phyloP scores from a whole-genome alignment of 1,140 invertebrate species.

The Idris sp. region DNA sequence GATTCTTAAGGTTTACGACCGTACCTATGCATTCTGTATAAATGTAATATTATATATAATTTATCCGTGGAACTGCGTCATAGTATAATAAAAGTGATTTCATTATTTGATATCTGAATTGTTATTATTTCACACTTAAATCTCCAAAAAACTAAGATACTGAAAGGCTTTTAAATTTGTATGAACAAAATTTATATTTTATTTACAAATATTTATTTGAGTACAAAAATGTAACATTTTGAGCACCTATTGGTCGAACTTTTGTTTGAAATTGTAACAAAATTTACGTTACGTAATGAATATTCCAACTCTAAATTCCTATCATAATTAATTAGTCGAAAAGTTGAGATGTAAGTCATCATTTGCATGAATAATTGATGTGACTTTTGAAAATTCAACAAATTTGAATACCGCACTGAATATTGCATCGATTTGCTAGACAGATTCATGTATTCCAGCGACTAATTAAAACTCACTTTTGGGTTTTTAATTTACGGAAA shows the following conservation, averaged over 20 bases:
- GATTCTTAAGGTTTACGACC: constrained; percentile 63
- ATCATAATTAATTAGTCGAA: constrained; percentile 44
- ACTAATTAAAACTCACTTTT: constrained; percentile 42
- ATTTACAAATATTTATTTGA: too few relatives aligned
- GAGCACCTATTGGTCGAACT: too few relatives aligned
- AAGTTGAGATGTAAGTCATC: constrained; percentile 31
- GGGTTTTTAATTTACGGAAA: constrained; percentile 32
- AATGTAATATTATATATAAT: constrained; percentile 77
- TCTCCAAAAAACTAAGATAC: too few relatives aligned
- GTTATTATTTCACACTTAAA: constrained; percentile 16
- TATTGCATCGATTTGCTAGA: constrained; percentile 23
- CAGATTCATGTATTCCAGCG: constrained; percentile 33
- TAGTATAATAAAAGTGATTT: constrained; percentile 78
- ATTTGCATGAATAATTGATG: constrained; percentile 38
- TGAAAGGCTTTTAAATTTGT: too few relatives aligned
- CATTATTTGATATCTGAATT: constrained; percentile 69
- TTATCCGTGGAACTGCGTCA: constrained; percentile 76
- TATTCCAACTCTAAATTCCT: constrained; percentile 41
- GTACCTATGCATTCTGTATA: constrained; percentile 75
- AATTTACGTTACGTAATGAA: constrained; percentile 11
- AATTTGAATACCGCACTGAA: constrained; percentile 34
- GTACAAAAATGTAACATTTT: too few relatives aligned
- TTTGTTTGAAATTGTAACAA: too few relatives aligned
- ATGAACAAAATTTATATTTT: too few relatives aligned
- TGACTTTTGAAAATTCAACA: constrained; percentile 46